Conservation (phyloP, 2,113 vertebrate species). For the Pygathrix nemaeus region DNA sequence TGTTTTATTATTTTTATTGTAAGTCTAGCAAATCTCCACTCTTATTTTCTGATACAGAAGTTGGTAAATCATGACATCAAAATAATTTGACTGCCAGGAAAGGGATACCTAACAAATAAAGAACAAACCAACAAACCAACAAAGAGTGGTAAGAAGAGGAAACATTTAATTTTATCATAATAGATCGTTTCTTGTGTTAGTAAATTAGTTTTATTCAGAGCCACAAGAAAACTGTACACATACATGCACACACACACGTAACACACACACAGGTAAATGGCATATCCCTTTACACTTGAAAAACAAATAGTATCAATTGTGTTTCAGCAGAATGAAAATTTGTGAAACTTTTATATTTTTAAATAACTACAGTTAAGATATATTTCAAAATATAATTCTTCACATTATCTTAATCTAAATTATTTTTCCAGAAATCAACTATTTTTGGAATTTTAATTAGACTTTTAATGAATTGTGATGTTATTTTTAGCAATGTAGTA, state of each 20-base stretch:
- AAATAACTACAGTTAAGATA: neutral
- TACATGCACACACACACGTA: fast-evolving
- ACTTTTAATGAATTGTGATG: neutral
- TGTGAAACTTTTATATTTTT: neutral
- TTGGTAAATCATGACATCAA: neutral
- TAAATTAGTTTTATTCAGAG: neutral
- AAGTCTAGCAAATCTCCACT: neutral
- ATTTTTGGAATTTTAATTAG: neutral
- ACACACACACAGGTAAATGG: neutral
- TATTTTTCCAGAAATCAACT: neutral
- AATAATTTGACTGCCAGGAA: neutral
- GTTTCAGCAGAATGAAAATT: neutral
- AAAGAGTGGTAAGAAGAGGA: neutral
- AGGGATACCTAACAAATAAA: neutral
- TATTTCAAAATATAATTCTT: neutral
- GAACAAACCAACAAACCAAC: no score
- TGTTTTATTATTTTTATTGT: neutral
- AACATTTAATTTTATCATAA: neutral
- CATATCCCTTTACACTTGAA: neutral
- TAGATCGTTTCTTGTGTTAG: neutral
- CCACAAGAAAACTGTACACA: neutral
- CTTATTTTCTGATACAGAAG: neutral
- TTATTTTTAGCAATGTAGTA: neutral
- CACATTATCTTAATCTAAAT: neutral
- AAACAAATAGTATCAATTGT: neutral